Conservation (phyloP, 2,888 invertebrate species). For the Melinaea marsaeus region DNA sequence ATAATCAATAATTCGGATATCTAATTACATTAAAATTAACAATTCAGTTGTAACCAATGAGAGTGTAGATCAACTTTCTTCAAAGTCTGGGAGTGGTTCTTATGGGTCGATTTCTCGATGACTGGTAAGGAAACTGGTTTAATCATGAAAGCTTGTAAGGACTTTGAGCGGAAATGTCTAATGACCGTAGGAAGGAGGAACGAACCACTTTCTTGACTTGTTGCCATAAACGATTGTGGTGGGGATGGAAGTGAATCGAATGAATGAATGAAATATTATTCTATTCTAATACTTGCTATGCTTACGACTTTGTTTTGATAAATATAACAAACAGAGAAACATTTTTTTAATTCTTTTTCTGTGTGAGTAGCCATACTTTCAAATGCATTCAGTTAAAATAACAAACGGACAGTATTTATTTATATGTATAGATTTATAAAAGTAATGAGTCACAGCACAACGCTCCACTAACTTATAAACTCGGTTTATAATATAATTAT, state of each 20-base stretch:
- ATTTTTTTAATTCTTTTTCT: no score
- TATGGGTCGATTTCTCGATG: constrained; percentile 67
- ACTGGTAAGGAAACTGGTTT: constrained; percentile 60
- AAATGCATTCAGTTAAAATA: no score
- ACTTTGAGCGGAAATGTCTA: constrained; percentile 51
- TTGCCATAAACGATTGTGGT: constrained; percentile 33
- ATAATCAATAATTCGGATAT: neutral
- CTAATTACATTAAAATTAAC: constrained; percentile 8
- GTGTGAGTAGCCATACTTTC: no score
- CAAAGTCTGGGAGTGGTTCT: constrained; percentile 39
- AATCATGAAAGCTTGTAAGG: constrained; percentile 50
- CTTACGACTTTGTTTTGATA: neutral
- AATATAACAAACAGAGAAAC: no score
- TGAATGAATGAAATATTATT: neutral
- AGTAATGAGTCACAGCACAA: neutral
- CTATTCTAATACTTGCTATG: neutral
- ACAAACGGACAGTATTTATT: no score
- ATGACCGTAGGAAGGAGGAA: constrained; percentile 47
- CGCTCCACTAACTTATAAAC: constrained; percentile 6
- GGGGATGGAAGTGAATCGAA: neutral
- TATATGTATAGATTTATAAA: neutral
- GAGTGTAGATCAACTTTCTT: constrained; percentile 38
- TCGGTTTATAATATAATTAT: constrained; percentile 2
- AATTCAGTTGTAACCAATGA: constrained; percentile 24
- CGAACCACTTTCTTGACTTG: constrained; percentile 60